Percentiles rank a stretch among this genome's conserved stretches.
Conservation (phyloP, 2,797 vertebrate species). For the Tragopan temminckii region DNA sequence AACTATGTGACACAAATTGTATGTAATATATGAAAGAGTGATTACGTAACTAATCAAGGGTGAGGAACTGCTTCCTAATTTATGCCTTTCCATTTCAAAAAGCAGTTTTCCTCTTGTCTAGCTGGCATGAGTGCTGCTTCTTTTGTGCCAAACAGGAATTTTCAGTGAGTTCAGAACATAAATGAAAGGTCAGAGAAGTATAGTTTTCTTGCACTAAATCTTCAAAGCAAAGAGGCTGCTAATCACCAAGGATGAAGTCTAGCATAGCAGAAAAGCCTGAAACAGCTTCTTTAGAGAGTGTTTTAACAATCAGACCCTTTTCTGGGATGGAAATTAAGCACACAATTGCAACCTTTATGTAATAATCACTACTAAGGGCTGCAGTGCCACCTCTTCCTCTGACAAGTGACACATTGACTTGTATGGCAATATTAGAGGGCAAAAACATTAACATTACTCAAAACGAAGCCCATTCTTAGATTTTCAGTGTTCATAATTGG, state of each 20-base stretch:
- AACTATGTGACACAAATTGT: not conserved
- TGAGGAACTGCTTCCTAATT: slow-evolving; percentile 9
- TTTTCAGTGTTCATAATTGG: not conserved
- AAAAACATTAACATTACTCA: not conserved
- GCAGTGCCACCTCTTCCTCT: not conserved
- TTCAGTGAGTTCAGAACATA: slow-evolving; percentile 65
- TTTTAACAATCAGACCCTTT: slow-evolving; percentile 70
- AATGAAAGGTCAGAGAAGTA: slow-evolving; percentile 73
- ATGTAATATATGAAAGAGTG: not conserved
- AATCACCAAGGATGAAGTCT: slow-evolving; percentile 58
- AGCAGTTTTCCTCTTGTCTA: slow-evolving; percentile 24
- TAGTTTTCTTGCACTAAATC: slow-evolving; percentile 61
- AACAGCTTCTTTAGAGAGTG: slow-evolving; percentile 62
- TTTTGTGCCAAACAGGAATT: slow-evolving; percentile 67
- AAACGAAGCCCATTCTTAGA: not conserved
- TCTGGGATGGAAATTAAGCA: slow-evolving; percentile 11
- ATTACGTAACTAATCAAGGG: not conserved
- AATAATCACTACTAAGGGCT: slow-evolving; percentile 18
- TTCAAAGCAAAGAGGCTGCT: slow-evolving; percentile 67
- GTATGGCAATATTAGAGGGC: slow-evolving; percentile 8
- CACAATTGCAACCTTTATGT: slow-evolving; percentile 60
- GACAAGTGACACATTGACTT: not conserved
- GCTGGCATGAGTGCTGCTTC: slow-evolving; percentile 9
- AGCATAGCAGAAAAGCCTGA: slow-evolving; percentile 48
- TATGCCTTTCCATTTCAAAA: not conserved